Evolutionary conservation across 1,140 invertebrate genomes (phyloP).

Genomic region (Potamilus streckersoni): DNA sequence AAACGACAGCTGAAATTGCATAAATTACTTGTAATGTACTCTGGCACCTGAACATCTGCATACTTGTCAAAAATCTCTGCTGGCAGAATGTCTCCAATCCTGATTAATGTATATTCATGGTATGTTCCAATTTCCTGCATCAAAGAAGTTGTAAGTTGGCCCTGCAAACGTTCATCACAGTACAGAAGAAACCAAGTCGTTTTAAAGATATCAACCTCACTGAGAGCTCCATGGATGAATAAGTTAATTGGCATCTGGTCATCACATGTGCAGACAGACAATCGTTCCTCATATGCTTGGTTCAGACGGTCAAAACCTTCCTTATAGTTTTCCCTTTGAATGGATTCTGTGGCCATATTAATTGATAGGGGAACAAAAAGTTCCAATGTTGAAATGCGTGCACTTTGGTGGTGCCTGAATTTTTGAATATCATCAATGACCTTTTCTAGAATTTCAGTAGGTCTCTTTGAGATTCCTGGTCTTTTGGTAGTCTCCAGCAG

Average conservation of each 20-base stretch:
- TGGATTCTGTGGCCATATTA: slow-evolving; percentile 3
- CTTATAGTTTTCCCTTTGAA: background rate
- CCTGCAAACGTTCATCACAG: slow-evolving; percentile 14
- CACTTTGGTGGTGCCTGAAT: background rate
- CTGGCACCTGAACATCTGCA: slow-evolving; percentile 10
- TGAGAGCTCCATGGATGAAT: slow-evolving; percentile 11
- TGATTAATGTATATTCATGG: background rate
- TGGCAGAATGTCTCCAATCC: slow-evolving; percentile 7
- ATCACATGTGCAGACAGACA: slow-evolving; percentile 19
- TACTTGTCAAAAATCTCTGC: slow-evolving; percentile 4
- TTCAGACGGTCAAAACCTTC: slow-evolving; percentile 7
- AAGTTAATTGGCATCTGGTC: slow-evolving; percentile 15
- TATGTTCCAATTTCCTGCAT: background rate
- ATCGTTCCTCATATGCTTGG: slow-evolving; percentile 13
- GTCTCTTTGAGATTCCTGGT: background rate
- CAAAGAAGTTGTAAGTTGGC: slow-evolving; percentile 14
- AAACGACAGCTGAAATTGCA: slow-evolving; percentile 7
- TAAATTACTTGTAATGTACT: background rate
- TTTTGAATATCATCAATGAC: slow-evolving; percentile 3
- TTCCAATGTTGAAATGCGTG: slow-evolving; percentile 4
- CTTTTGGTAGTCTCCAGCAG: background rate
- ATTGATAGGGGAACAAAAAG: slow-evolving; percentile 18
- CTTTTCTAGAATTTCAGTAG: background rate
- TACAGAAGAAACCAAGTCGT: slow-evolving; percentile 17
- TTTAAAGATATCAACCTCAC: slow-evolving; percentile 1